Evolutionary conservation across 2,113 vertebrate genomes (phyloP), one percentile per base, ranked within the genome.

Genomic region (Accipiter virgatus): DNA sequence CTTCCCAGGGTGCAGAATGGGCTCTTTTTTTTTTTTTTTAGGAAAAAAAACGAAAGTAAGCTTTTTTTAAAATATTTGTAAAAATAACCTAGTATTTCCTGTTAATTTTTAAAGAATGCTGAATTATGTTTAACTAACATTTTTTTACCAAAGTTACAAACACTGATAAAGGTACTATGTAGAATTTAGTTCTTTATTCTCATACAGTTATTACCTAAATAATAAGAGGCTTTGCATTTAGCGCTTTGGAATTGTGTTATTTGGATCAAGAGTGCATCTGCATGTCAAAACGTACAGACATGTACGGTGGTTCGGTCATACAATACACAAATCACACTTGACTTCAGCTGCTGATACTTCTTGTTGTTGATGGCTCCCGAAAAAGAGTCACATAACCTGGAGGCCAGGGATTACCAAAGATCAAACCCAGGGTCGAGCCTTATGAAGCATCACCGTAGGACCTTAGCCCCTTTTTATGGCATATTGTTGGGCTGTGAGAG

Each of bases 321-420:
- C 19, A 78, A 53, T 18, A 26, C 34, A 32, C 7, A 17, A 61
- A 62, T 32, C 16, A 43, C 19, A 11, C 7, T 50, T 67, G 20
- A 23, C 48, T 82, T 78, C 52, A 74, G n/a, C 26, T 85, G 66
- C 38, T 45, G 47, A 23, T 87, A 8, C 7, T 74, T 58, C 21
- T 61, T 1, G 0, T 38, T 36, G 31, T 32, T 47, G 40, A 22
- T 6, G 9, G 10, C 21, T 84, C 25, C 21, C 1, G 1, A 36
- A 67, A 80, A 80, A 10, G 2, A 86, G 3, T 5, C 19, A 10
- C 10, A 22, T 23, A 50, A 56, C 13, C n/a, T 68, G 11, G n/a
- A 67, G 25, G 16, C 12, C 50, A 66, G 11, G 20, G 5, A 42
- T 43, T 73, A 32, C 1, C 3, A 68, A 11, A 4, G 38, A 14